Evolutionary conservation across 2,797 vertebrate genomes (phyloP).

Genomic region (Spondyliosoma cantharus): DNA sequence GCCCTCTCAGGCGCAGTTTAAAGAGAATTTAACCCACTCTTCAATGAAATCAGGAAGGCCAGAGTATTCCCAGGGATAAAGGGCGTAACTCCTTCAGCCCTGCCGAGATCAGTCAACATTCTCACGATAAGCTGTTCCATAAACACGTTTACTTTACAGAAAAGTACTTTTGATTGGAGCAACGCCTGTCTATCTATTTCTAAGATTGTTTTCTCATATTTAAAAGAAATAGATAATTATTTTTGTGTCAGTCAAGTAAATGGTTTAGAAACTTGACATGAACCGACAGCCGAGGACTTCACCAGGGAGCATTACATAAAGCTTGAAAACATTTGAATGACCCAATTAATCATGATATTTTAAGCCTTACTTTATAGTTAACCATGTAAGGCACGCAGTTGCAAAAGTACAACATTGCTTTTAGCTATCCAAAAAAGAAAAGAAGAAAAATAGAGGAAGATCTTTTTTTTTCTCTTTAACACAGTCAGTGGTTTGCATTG

Average conservation of each 20-base stretch:
- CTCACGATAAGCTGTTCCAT: not conserved
- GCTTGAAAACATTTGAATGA: too few species aligned
- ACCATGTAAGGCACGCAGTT: too few species aligned
- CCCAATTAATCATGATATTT: too few species aligned
- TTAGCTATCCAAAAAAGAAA: too few species aligned
- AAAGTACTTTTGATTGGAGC: too few species aligned
- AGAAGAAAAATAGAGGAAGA: too few species aligned
- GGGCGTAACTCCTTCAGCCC: not conserved
- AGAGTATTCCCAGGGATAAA: not conserved
- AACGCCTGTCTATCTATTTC: too few species aligned
- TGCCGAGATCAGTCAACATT: not conserved
- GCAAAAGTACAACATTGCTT: too few species aligned
- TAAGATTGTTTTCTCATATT: not conserved
- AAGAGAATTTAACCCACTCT: not conserved
- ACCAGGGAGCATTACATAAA: not conserved
- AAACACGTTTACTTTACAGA: not conserved
- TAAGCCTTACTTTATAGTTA: too few species aligned
- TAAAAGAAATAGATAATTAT: not conserved
- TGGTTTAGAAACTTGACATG: not conserved
- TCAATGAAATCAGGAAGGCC: not conserved
- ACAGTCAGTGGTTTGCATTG: too few species aligned
- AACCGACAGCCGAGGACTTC: not conserved
- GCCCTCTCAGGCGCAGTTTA: not conserved
- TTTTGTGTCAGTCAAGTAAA: not conserved
- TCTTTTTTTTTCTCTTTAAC: too few species aligned